phyloP scores from a whole-genome alignment of 2,888 invertebrate species.

The Bombylius discolor region DNA sequence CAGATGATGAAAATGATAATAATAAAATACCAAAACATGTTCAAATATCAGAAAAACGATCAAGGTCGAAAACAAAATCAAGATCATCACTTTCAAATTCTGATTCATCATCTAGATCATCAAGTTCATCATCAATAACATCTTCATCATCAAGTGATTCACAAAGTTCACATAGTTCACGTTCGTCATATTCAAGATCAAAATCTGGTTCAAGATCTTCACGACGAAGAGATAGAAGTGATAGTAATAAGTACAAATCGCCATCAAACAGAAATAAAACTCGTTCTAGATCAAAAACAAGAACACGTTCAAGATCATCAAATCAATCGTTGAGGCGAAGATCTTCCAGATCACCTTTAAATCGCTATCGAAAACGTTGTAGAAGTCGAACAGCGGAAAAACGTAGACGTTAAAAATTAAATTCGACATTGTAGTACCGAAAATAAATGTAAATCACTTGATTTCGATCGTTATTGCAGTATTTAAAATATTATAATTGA shows the following conservation, averaged over 20 bases:
- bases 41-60: slow-evolving; percentile 5
- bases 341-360: slow-evolving; percentile 13
- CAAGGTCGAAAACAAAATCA: slow-evolving; percentile 5
- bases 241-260: background rate
- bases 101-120: slow-evolving; percentile 21
- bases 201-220: background rate
- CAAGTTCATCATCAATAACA: slow-evolving; percentile 14
- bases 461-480: background rate
- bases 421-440: background rate
- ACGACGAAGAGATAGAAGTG: background rate
- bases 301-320: slow-evolving; percentile 16
- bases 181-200: slow-evolving; percentile 2
- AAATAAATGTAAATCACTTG: background rate
- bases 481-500: background rate
- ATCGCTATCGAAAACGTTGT: slow-evolving; percentile 12
- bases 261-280: background rate
- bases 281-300: slow-evolving; percentile 7
- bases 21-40: background rate
- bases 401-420: slow-evolving; percentile 12
- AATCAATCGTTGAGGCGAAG: slow-evolving; percentile 9
- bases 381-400: slow-evolving; percentile 12
- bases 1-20: slow-evolving; percentile 39
- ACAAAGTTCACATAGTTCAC: background rate
- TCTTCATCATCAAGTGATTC: slow-evolving; percentile 15
- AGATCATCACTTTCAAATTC: slow-evolving; percentile 16